phyloP scores from a whole-genome alignment of 92 coral and sea anemone genomes.

The Nematostella vectensis region DNA sequence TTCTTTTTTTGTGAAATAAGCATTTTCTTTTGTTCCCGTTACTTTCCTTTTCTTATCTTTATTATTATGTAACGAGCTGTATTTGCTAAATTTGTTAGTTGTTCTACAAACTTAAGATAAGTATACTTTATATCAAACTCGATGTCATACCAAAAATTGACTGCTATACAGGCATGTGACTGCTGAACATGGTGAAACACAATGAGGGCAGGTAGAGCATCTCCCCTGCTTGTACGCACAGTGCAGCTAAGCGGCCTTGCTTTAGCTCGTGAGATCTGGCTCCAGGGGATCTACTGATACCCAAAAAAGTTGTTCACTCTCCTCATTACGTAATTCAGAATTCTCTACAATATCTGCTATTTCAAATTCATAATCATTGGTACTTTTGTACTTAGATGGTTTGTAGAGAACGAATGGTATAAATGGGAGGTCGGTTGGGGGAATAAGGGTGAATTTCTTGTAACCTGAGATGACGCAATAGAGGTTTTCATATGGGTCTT shows the following conservation, averaged over 20 bases:
- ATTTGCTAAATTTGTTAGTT: conserved; percentile 25
- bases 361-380: conserved; percentile 48
- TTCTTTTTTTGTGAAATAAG: too few species aligned
- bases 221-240: conserved; percentile 79
- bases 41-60: too few species aligned
- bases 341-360: conserved; percentile 28
- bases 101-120: conserved; percentile 81
- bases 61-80: too few species aligned
- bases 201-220: conserved; percentile 87
- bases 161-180: conserved; percentile 88
- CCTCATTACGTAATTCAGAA: neutral
- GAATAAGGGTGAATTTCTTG: conserved; percentile 77
- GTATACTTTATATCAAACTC: conserved; percentile 85
- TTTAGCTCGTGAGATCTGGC: conserved; percentile 74
- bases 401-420: conserved; percentile 64
- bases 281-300: conserved; percentile 79
- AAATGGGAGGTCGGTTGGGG: conserved; percentile 88
- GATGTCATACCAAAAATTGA: conserved; percentile 99
- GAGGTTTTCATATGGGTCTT: conserved; percentile 92
- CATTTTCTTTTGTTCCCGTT: too few species aligned
- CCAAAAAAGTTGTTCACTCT: conserved; percentile 70
- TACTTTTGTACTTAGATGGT: conserved; percentile 53
- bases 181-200: conserved; percentile 98
- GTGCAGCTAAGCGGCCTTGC: conserved; percentile 62
- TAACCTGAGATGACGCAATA: conserved; percentile 88